Evolutionary conservation across 2,888 invertebrate species (phyloP), one percentile per base, ranked within the genome.

Genomic region (Mesochorus sp.): DNA sequence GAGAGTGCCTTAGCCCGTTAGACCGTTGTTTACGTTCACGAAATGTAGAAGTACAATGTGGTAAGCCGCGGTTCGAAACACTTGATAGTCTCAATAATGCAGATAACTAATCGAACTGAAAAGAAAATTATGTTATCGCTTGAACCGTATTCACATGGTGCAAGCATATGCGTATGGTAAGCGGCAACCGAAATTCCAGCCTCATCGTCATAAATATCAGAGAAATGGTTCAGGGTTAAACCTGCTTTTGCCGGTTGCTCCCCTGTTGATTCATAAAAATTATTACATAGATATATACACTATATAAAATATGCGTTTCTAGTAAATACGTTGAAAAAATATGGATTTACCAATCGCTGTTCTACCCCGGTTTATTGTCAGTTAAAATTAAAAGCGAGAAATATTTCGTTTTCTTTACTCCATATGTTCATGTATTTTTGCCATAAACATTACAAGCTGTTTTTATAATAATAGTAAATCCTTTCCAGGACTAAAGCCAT

Each of bases 91-190:
- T 81, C 85, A 85, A 88, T 89, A 87, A 87, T 84, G 82, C 81
- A 85, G 84, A 86, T 86, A 87, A 76, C 79, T 78, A 68, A 80
- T 71, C 80, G 78, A 62, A 78, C 80, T 76, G 72, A 79, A 49
- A 61, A 67, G 82, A 80, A 85, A 88, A 87, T 88, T 87, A 84
- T 85, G 81, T 87, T 88, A 88, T 88, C 88, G 85, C 47, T 17
- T 73, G 53, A n/a, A 61, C 51, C 21, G 14, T 67, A 28, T 51
- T 47, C 19, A 26, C 8, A n/a, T 26, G 28, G 21, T n/a, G 37
- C 37, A 10, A 8, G 14, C 24, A 34, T 8, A 47, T 28, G 42
- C 31, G 39, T 28, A 42, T 14, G 47, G 12, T 47, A 42, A 53
- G 44, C 17, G 14, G 37, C 37, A 66, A 76, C 47, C 66, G 39